These are phyloP conservation scores for Aphaenogaster floridana DNA, from an alignment of 1,140 invertebrate genomes.

Conservation along the genomic window DNA sequence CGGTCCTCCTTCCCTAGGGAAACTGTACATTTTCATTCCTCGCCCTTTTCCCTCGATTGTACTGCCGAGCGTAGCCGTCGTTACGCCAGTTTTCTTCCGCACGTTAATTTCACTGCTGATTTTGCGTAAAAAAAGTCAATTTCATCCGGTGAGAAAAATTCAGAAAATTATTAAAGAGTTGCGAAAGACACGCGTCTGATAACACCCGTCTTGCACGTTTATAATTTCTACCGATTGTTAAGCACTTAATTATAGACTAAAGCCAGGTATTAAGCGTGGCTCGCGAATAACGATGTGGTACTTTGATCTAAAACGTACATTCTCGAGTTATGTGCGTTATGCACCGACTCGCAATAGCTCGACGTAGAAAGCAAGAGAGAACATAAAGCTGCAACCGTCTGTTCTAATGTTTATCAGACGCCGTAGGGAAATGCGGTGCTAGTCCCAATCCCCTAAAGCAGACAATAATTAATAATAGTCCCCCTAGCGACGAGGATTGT, in stretches of 20 bases:
- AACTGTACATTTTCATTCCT: slow-evolving; percentile 39
- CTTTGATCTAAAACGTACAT: neutral
- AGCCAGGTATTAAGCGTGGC: neutral
- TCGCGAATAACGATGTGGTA: neutral
- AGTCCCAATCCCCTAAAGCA: slow-evolving; percentile 72
- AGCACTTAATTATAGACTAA: neutral
- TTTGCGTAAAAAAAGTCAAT: neutral
- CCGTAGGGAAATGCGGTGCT: slow-evolving; percentile 36
- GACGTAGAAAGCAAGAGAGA: slow-evolving; percentile 42
- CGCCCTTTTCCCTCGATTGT: slow-evolving; percentile 19
- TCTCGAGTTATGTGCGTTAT: slow-evolving; percentile 16
- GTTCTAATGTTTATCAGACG: slow-evolving; percentile 71
- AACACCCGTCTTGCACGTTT: neutral
- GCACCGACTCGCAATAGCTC: slow-evolving; percentile 3
- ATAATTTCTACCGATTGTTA: neutral
- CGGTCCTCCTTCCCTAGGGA: neutral
- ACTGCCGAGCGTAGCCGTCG: slow-evolving; percentile 29
- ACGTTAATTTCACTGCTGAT: slow-evolving; percentile 20
- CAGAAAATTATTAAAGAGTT: neutral
- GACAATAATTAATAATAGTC: slow-evolving; percentile 81
- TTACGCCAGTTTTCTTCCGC: slow-evolving; percentile 39
- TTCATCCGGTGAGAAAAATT: neutral
- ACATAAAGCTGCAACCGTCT: slow-evolving; percentile 65
- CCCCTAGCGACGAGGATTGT: slow-evolving; percentile 66
- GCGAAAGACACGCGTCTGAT: neutral